Evolutionary conservation across 2,888 invertebrate species (phyloP), one percentile per base, ranked within the genome.

Genomic region (Mythimna vitellina): DNA sequence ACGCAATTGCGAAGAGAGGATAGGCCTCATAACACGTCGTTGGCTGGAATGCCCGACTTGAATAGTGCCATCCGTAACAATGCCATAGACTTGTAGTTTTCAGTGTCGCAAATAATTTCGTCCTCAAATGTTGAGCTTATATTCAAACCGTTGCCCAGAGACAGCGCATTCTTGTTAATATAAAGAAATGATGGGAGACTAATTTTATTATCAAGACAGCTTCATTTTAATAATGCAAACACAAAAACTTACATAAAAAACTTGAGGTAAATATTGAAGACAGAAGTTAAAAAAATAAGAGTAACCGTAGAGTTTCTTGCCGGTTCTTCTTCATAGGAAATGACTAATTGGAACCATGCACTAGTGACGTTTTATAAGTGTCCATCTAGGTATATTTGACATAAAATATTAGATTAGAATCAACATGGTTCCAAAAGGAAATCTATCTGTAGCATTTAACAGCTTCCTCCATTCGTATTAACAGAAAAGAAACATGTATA

Each of bases 61-160:
- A 68, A 20, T 20, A 58, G 14, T 73, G 60, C 22, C 32, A 60
- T 60, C 8, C 42, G 8, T 61, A 42, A 73, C 14, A 20, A 42
- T 42, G 29, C 32, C 22, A 9, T 1, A 1, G 12, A 46, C 17
- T 9, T 17, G n/a, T 12, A 8, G 72, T 17, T 25, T 46, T 56
- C 14, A 17, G 9, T 57, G 46, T 49, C 22, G 25, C 25, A 14
- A 29, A 38, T 9, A 10, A 20, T 25, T 20, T 32, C 10, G 3
- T 20, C 20, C 22, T 10, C 9, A 17, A 38, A 3, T 46, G 17
- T 46, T 32, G 14, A 46, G 7, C 9, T 54, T 46, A 14, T 32
- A 25, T 70, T 51, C 9, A n/a, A n/a, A n/a, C 8, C 9, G 12
- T 46, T 35, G 12, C 35, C n/a, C 35, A 67, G 3, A 54, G 17